Evolutionary conservation across 2,113 vertebrate genomes (phyloP), one percentile per base, ranked within the genome.

Genomic region (Sorex araneus): DNA sequence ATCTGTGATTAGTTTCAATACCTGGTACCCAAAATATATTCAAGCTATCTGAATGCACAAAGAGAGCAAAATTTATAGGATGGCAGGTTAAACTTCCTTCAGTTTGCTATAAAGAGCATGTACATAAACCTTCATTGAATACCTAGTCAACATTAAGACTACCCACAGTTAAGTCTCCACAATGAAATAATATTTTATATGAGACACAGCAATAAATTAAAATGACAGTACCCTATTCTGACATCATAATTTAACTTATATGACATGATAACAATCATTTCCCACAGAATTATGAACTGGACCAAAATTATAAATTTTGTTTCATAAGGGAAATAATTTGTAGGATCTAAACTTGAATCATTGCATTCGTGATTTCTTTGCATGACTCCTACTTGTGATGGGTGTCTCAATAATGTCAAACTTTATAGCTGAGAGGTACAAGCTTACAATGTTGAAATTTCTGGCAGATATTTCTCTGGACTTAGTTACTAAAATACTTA

Each of bases 91-190:
- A 71, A 10, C 9, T 16, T 67, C 6, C 7, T 13, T 67, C 18
- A 2, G 40, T 78, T 88, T 21, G 16, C 34, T 28, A 77, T 75
- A 23, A 1, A 43, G 45, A 57, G 19, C 1, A 74, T 70, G 6
- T 18, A 40, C 30, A 30, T 27, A 50, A 91, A 36, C 2, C 3
- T 94, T 28, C 3, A 63, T 2, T 45, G 71, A 80, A 27, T 2
- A 83, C 19, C 30, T 85, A n/a, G 13, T 7, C 3, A 50, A 66
- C 2, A 54, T 2, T 21, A 60, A 90, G 4, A 45, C 2, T 8
- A 73, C 66, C 54, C 30, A 67, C 73, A 78, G 13, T 50, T 79
- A 80, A 40, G 13, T 1, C 10, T 79, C 67, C 70, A 94, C 93
- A 81, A 87, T 81, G 1, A 87, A 66, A 81, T 50, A 64, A 45